phyloP scores from a whole-genome alignment of 2,797 vertebrate genomes.

The Mallotus villosus region DNA sequence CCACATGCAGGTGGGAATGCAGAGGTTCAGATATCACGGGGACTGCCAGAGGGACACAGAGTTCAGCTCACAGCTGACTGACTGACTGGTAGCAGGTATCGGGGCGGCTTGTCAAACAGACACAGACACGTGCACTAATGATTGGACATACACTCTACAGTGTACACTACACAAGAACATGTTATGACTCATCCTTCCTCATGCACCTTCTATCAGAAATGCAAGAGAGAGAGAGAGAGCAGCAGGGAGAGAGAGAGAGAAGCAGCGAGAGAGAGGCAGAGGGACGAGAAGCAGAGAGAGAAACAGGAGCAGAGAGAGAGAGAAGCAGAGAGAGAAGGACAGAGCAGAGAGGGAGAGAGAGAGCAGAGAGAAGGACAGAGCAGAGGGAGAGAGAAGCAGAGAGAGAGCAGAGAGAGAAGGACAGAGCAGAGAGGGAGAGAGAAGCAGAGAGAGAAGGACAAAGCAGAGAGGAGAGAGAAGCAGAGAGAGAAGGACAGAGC shows the following conservation, averaged over 20 bases:
- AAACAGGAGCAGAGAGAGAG: background rate
- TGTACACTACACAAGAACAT: background rate
- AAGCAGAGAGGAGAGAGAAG: background rate
- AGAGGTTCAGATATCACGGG: background rate
- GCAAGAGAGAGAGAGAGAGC: background rate
- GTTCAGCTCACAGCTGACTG: background rate
- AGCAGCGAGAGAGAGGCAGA: background rate
- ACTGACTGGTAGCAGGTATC: background rate
- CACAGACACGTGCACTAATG: background rate
- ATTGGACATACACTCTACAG: background rate
- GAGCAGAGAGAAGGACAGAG: too few relatives aligned
- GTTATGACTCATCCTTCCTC: background rate
- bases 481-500: background rate
- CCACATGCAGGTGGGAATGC: constrained; percentile 1
- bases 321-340: background rate
- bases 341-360: background rate
- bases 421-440: too few relatives aligned
- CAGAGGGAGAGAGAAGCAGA: too few relatives aligned
- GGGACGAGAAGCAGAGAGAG: background rate
- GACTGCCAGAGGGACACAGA: background rate
- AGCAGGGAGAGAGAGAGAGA: background rate
- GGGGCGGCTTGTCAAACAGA: background rate
- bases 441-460: background rate
- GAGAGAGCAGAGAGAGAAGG: too few relatives aligned
- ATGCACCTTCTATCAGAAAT: too few relatives aligned